These are phyloP conservation scores for Oncorhynchus tshawytscha DNA, from an alignment of 2,113 vertebrate genomes.

Conservation along the genomic window DNA sequence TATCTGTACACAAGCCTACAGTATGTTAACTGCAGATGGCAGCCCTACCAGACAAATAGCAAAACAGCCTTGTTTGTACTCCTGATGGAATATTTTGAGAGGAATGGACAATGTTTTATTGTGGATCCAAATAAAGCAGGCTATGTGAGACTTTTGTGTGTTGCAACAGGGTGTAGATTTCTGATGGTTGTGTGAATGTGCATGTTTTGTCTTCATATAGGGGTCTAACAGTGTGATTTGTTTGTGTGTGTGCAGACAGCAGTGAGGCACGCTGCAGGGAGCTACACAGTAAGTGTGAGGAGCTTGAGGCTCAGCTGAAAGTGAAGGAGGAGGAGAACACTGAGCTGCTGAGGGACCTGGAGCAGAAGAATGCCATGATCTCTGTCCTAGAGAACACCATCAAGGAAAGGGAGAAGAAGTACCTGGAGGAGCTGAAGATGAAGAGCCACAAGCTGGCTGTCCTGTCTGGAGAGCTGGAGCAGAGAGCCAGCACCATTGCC, in stretches of 20 bases:
- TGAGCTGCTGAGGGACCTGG: constrained; percentile 85
- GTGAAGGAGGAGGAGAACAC: constrained; percentile 87
- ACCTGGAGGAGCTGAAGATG: constrained; percentile 94
- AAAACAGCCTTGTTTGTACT: too few species aligned
- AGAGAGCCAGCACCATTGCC: constrained; percentile 90
- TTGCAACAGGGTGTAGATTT: not conserved
- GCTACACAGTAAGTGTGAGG: constrained; percentile 85
- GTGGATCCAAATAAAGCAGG: too few species aligned
- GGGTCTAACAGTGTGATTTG: not conserved
- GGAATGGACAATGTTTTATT: too few species aligned
- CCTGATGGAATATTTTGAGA: too few species aligned
- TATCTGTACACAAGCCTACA: not conserved
- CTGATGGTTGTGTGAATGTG: not conserved
- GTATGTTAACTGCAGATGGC: too few species aligned
- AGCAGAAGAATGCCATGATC: constrained; percentile 91
- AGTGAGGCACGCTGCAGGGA: constrained; percentile 78
- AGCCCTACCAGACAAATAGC: too few species aligned
- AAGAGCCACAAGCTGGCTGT: constrained; percentile 93
- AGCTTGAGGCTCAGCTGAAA: constrained; percentile 89
- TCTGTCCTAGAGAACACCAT: constrained; percentile 92
- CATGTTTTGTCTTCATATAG: not conserved
- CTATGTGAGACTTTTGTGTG: not conserved
- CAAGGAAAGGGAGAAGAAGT: constrained; percentile 91
- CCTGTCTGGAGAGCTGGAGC: constrained; percentile 92
- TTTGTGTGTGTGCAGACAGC: constrained; percentile 54